These are phyloP conservation scores for Serilophus lunatus DNA, from an alignment of 2,113 vertebrate species.

Conservation along the genomic window DNA sequence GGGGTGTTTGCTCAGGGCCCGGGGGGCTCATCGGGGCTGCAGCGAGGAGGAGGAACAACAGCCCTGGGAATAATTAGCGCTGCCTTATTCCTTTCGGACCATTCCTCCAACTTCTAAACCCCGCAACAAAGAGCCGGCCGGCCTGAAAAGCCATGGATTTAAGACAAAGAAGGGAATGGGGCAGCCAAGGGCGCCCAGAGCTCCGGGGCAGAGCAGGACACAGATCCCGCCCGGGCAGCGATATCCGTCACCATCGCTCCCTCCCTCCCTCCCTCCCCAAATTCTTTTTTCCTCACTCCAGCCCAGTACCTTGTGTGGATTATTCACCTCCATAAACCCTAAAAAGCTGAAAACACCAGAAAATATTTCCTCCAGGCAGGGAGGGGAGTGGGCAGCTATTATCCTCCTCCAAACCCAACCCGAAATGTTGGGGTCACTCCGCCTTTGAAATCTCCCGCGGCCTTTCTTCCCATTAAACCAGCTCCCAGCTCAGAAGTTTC, in stretches of 20 bases:
- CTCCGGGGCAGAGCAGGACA: background rate
- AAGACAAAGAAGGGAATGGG: background rate
- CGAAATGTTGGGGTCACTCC: constrained; percentile 16
- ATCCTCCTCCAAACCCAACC: background rate
- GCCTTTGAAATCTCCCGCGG: constrained; percentile 34
- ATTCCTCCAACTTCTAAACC: background rate
- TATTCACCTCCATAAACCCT: background rate
- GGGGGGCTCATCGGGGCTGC: fast-evolving
- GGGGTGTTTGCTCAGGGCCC: fast-evolving
- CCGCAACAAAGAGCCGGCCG: background rate
- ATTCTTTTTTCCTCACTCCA: background rate
- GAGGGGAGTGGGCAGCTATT: background rate
- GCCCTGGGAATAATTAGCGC: background rate
- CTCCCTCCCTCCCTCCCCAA: background rate
- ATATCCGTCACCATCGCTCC: too few relatives aligned
- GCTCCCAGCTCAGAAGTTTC: constrained; percentile 18
- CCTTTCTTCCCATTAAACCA: constrained; percentile 47
- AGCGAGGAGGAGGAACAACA: background rate
- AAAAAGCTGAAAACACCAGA: background rate
- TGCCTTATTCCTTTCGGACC: background rate
- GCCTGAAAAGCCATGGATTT: background rate
- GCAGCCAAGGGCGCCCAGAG: fast-evolving
- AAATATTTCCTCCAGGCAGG: background rate
- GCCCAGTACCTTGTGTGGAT: fast-evolving
- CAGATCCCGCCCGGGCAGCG: fast-evolving